Evolutionary conservation across 2,113 vertebrate species (phyloP).

Genomic region (Glareola pratincola): DNA sequence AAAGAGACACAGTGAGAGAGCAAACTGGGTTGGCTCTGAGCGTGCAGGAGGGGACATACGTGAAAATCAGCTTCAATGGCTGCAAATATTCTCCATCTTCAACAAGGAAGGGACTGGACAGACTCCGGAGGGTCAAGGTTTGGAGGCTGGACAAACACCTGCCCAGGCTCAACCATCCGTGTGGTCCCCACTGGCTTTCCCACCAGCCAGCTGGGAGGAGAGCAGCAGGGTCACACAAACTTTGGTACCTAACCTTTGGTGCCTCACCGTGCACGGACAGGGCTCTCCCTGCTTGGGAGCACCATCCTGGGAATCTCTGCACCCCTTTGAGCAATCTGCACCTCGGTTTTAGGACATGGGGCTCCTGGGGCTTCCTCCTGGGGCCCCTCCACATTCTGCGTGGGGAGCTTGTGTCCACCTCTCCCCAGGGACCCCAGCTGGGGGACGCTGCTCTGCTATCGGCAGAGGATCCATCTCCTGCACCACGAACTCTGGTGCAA

Average conservation of each 20-base stretch:
- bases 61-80: neutral
- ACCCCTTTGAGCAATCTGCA: neutral
- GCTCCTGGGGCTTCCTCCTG: neutral
- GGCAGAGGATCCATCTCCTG: neutral
- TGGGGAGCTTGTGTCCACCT: neutral
- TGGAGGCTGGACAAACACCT: neutral
- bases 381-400: neutral
- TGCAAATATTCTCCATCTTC: neutral
- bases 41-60: neutral
- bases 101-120: too few relatives aligned
- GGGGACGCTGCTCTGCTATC: neutral
- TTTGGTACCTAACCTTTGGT: neutral
- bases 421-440: accelerated
- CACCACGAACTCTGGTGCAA: too few relatives aligned
- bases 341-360: too few relatives aligned
- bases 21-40: neutral
- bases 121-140: neutral
- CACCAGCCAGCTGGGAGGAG: neutral
- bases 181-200: neutral
- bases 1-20: accelerated
- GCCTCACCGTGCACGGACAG: accelerated
- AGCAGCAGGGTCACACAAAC: too few relatives aligned
- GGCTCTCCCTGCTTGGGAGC: neutral
- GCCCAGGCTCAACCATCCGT: neutral
- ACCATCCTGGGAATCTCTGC: neutral